phyloP scores from a whole-genome alignment of 92 coral and sea anemone species.

The Muricea muricata region DNA sequence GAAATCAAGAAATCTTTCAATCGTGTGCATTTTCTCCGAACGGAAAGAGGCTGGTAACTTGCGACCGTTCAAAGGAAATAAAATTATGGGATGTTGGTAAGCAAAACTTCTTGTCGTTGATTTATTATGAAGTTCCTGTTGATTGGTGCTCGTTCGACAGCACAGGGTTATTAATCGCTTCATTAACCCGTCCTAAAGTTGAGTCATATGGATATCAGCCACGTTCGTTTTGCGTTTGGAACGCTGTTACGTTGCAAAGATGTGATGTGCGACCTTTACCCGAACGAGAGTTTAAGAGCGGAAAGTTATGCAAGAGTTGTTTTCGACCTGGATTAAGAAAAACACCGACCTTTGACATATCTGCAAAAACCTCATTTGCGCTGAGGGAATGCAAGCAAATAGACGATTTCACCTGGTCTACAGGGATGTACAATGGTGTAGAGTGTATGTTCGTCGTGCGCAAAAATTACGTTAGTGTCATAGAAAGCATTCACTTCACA shows the following conservation, averaged over 20 bases:
- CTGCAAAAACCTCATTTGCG: too few species aligned
- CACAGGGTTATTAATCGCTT: neutral
- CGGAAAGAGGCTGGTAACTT: neutral
- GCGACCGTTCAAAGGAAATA: neutral
- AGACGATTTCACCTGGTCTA: neutral
- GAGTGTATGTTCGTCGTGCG: too few species aligned
- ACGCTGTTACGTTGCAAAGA: neutral
- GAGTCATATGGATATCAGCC: too few species aligned
- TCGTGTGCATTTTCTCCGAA: constrained; percentile 15
- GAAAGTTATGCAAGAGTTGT: neutral
- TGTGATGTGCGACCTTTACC: neutral
- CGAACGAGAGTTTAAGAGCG: neutral
- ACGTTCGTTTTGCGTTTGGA: constrained; percentile 11
- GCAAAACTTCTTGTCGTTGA: neutral
- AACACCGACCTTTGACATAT: neutral
- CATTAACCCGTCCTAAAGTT: too few species aligned
- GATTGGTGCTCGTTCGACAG: neutral
- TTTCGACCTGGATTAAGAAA: neutral
- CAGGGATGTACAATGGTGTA: neutral
- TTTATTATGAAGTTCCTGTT: neutral
- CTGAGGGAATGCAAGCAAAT: neutral
- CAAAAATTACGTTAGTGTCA: too few species aligned
- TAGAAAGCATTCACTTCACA: too few species aligned
- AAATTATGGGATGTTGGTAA: constrained; percentile 11
- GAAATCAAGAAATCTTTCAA: neutral